Conservation (phyloP, 1,140 invertebrate species). For the Drosophila ironensis region DNA sequence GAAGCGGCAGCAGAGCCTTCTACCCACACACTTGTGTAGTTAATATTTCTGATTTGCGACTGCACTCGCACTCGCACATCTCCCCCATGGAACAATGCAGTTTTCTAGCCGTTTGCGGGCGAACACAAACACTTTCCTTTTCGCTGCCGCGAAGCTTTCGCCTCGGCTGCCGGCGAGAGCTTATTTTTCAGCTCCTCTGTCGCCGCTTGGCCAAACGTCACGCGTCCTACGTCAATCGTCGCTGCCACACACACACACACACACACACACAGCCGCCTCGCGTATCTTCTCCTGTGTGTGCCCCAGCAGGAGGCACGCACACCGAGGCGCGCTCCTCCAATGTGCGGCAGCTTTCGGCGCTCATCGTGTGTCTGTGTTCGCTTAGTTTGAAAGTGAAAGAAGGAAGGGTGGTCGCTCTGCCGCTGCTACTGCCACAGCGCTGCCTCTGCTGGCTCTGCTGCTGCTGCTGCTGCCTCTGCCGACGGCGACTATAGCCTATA, state of each 20-base stretch:
- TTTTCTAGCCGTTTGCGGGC: constrained; percentile 54
- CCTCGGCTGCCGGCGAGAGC: constrained; percentile 31
- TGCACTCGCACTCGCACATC: constrained; percentile 29
- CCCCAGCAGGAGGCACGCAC: constrained; percentile 5
- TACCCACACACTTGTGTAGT: not conserved
- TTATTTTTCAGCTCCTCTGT: constrained; percentile 44
- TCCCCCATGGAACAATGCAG: constrained; percentile 33
- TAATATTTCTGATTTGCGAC: constrained; percentile 32
- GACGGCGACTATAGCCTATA: constrained; percentile 4
- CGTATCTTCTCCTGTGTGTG: too few species aligned
- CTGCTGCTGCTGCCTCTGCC: constrained; percentile 22
- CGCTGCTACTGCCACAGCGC: too few species aligned
- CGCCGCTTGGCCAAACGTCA: constrained; percentile 6
- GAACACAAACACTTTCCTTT: constrained; percentile 44
- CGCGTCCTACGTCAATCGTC: constrained; percentile 13
- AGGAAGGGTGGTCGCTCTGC: constrained; percentile 56
- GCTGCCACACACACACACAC: constrained; percentile 40
- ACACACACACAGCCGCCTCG: too few species aligned
- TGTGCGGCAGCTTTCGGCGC: constrained; percentile 35
- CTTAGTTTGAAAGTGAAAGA: constrained; percentile 74
- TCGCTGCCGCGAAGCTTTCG: constrained; percentile 12
- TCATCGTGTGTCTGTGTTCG: constrained; percentile 25
- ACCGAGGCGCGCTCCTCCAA: constrained; percentile 19
- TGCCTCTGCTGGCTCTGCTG: constrained; percentile 23
- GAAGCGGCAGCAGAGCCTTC: not conserved